Conservation (phyloP, 2,113 vertebrate genomes). For the Capreolus pygargus region DNA sequence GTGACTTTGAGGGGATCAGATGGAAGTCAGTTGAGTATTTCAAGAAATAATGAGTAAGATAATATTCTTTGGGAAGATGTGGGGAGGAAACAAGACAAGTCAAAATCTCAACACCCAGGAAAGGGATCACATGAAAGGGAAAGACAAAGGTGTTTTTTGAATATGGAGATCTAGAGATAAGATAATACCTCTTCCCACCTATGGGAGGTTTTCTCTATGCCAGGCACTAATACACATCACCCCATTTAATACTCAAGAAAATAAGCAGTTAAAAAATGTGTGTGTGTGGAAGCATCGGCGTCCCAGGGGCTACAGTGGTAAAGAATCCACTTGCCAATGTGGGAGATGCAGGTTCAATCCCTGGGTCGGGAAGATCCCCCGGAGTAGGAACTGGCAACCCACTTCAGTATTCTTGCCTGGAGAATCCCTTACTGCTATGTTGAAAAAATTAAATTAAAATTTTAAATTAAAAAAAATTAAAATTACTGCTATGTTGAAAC, state of each 20-base stretch:
- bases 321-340: neutral
- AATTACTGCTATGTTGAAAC: neutral
- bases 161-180: neutral
- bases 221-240: neutral
- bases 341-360: neutral
- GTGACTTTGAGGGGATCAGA: neutral
- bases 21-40: neutral
- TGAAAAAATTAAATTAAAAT: neutral
- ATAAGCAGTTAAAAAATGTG: neutral
- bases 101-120: neutral
- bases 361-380: neutral
- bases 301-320: neutral
- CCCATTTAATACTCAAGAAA: neutral
- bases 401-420: neutral
- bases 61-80: neutral
- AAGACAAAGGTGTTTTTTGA: neutral
- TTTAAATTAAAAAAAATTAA: neutral
- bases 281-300: neutral
- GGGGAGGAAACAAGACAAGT: neutral
- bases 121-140: neutral
- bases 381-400: neutral
- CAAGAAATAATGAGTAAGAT: constrained; percentile 7
- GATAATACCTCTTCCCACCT: neutral
- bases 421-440: neutral
- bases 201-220: neutral